Evolutionary conservation across 1,140 invertebrate species (phyloP), one percentile per base, ranked within the genome.

Genomic region (Contarinia nasturtii): DNA sequence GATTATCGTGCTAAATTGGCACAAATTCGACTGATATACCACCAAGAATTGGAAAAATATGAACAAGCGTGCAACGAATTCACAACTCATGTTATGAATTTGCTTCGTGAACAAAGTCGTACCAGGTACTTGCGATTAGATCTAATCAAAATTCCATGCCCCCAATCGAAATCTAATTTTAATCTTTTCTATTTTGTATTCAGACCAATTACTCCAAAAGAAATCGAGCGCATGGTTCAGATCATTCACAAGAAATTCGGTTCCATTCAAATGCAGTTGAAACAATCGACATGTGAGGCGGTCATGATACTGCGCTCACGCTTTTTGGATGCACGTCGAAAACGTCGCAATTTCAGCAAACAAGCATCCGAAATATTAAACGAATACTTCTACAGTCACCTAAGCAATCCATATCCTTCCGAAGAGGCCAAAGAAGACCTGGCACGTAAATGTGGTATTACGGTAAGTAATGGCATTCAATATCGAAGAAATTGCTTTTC

Each of bases 241-340:
- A 99, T 99, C 55, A 98, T 99, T 54, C 89, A 97, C 65, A 96
- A 96, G 74, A 98, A 98, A 67, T 99, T 99, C 75, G 94, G 90
- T 54, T 94, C 92, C 50, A 99, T 99, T 60, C 95, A 99, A 70
- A 95, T 98, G 83, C 96, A 99, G 68, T 69, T 99, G 53, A 99
- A 99, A 68, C 96, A 99, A 70, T 95, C 89, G 51, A 99, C 95
- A 14, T 99, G 96, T 65, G 96, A 99, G 67, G 96, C 96, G n/a
- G 95, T 99, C 45, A 99, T 99, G 95, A 98, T 99, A 50, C 73
- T 99, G 21, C 75, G 94, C 12, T 64, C 61, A 14, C 73, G 81
- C 57, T 98, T 97, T 72, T 75, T 98, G 48, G 94, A 98, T 67
- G 93, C 94, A 17, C 91, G 96, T 67, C 79, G 96, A 58, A 98